phyloP scores from a whole-genome alignment of 2,113 vertebrate species.

The Mohoua ochrocephala region DNA sequence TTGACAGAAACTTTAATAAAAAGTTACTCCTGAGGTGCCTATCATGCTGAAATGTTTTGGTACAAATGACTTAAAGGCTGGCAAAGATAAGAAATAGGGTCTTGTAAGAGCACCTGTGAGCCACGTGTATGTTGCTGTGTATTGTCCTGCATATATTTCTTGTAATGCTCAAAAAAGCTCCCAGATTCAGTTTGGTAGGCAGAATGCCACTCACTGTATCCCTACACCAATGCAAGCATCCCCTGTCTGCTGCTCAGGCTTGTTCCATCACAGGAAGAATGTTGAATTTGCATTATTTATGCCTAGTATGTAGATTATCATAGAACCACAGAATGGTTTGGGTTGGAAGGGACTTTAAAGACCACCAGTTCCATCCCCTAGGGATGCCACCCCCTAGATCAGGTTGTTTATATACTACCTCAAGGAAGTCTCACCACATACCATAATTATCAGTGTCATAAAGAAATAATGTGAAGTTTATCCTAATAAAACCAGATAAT shows the following conservation, averaged over 20 bases:
- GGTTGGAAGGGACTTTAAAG: not conserved
- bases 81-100: not conserved
- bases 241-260: not conserved
- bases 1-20: not conserved
- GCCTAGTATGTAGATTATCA: not conserved
- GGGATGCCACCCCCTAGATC: not conserved
- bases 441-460: not conserved
- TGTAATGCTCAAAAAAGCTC: not conserved
- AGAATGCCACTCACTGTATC: not conserved
- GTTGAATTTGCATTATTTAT: not conserved
- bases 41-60: not conserved
- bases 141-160: not conserved
- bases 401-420: not conserved
- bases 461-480: not conserved
- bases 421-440: not conserved
- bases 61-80: not conserved
- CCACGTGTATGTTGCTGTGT: not conserved
- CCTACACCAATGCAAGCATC: not conserved
- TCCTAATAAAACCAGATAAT: conserved; percentile 4
- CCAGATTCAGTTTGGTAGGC: not conserved
- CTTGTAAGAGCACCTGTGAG: not conserved
- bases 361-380: not conserved
- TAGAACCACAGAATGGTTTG: not conserved
- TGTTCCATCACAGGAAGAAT: not conserved
- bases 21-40: not conserved